phyloP scores from a whole-genome alignment of 1,140 invertebrate species.

The Drosophila yakuba region DNA sequence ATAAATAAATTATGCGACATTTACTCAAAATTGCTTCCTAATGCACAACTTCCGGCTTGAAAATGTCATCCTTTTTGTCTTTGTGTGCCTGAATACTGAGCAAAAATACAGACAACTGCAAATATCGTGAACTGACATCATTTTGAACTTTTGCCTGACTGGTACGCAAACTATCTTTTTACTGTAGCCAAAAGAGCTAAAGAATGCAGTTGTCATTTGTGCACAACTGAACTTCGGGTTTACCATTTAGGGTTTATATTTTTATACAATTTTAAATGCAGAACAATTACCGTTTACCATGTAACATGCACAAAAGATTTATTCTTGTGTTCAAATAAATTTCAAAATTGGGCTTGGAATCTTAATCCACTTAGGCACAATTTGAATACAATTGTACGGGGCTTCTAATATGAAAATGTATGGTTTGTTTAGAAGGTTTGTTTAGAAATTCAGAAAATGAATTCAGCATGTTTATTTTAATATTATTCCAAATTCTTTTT shows the following conservation, averaged over 20 bases:
- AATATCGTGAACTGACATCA: neutral
- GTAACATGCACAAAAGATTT: neutral
- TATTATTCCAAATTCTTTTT: conserved; percentile 36
- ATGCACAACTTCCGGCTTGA: conserved; percentile 64
- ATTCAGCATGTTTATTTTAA: neutral
- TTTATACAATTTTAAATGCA: too few relatives aligned
- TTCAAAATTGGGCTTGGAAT: neutral
- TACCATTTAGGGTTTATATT: too few relatives aligned
- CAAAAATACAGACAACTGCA: neutral
- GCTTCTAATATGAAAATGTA: too few relatives aligned
- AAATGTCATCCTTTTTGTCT: conserved; percentile 17
- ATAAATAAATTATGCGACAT: conserved; percentile 84
- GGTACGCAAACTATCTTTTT: too few relatives aligned
- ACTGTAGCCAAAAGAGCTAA: too few relatives aligned
- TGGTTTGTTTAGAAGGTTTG: too few relatives aligned
- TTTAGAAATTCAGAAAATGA: neutral
- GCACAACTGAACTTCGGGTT: too few relatives aligned
- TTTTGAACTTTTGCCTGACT: neutral
- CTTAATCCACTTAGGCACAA: too few relatives aligned
- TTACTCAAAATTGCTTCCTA: conserved; percentile 82
- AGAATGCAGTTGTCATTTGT: too few relatives aligned
- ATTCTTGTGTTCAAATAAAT: neutral
- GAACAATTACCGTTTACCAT: too few relatives aligned
- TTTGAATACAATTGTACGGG: too few relatives aligned
- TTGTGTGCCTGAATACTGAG: neutral